phyloP scores from a whole-genome alignment of 2,113 vertebrate species.

The Anolis sagrei region DNA sequence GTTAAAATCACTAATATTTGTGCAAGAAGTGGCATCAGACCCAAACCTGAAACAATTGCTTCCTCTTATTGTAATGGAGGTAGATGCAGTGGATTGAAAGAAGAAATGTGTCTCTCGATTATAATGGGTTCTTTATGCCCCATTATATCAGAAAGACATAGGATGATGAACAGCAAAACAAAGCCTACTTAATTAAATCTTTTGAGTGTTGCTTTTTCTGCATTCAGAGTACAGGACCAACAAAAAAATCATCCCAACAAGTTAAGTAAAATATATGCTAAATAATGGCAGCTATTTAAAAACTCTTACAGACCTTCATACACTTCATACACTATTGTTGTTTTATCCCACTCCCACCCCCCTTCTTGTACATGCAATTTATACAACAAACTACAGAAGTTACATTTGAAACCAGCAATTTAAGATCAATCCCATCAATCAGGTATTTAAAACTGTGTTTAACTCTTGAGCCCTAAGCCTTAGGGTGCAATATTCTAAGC shows the following conservation, averaged over 20 bases:
- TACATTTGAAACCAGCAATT: background rate
- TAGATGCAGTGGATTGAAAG: background rate
- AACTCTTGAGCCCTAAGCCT: slow-evolving; percentile 55
- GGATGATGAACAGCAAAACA: background rate
- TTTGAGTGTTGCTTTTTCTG: background rate
- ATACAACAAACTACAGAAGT: too few species aligned
- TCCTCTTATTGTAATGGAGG: background rate
- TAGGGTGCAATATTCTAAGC: slow-evolving; percentile 50
- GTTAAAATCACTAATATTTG: background rate
- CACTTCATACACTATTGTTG: too few species aligned
- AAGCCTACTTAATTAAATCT: background rate
- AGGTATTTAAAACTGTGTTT: background rate
- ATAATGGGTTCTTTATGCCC: background rate
- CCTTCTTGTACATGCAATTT: too few species aligned
- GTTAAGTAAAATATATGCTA: background rate
- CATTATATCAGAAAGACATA: background rate
- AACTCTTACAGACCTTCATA: background rate
- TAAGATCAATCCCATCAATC: slow-evolving; percentile 13
- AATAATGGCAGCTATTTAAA: background rate
- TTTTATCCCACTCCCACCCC: too few species aligned
- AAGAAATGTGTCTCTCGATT: background rate
- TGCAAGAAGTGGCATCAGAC: background rate
- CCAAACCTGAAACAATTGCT: background rate
- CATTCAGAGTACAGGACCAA: background rate
- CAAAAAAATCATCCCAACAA: background rate